Percentiles rank a stretch among this genome's conserved stretches.
Conservation (phyloP, 2,113 vertebrate species). For the Hippotragus niger region DNA sequence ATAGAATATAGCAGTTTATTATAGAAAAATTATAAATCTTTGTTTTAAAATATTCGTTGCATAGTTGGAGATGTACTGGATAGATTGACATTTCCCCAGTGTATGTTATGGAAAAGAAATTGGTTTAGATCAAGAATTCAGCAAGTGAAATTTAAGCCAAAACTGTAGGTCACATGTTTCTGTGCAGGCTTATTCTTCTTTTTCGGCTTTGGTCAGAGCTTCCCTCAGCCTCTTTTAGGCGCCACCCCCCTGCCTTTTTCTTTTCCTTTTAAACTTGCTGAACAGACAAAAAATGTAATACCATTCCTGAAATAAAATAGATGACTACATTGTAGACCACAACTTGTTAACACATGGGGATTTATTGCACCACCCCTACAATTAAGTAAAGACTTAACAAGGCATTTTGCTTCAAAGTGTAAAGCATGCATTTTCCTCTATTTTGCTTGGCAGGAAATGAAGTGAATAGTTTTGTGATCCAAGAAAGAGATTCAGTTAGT, state of each 20-base stretch:
- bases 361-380: conserved; percentile 49
- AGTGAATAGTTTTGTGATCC: background rate
- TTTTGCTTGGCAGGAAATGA: conserved; percentile 61
- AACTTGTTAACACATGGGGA: conserved; percentile 59
- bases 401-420: conserved; percentile 45
- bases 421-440: conserved; percentile 2
- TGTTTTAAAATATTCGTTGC: background rate
- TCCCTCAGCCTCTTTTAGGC: background rate
- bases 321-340: conserved; percentile 49
- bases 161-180: background rate
- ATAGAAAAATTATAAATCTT: background rate
- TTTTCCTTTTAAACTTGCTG: conserved; percentile 59
- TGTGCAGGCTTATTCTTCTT: background rate
- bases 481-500: conserved; percentile 19
- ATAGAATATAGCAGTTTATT: background rate
- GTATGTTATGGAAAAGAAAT: background rate
- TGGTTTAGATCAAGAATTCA: background rate
- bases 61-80: background rate
- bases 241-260: background rate
- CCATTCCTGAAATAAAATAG: conserved; percentile 61
- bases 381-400: conserved; percentile 54
- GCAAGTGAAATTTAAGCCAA: background rate
- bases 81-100: background rate
- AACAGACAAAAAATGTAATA: conserved; percentile 49
- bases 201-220: background rate